Conservation (phyloP, 1,140 invertebrate species). For the Uloborus diversus region DNA sequence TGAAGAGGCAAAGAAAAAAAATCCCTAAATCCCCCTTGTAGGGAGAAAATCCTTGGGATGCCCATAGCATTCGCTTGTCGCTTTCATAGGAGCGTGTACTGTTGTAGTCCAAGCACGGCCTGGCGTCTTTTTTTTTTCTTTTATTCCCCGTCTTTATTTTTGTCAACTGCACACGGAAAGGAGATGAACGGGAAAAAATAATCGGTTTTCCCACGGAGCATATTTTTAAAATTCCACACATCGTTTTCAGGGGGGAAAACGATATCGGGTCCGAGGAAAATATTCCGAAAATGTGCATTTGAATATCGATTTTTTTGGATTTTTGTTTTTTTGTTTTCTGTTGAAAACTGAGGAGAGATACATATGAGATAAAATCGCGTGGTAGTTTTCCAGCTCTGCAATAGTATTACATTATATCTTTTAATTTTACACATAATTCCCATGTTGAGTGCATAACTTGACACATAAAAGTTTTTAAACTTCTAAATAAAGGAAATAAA, state of each 20-base stretch:
- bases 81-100: conserved; percentile 1
- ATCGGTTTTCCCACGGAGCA: conserved; percentile 7
- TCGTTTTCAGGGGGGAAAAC: background rate
- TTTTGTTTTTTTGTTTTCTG: too few species aligned
- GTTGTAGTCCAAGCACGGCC: conserved; percentile 26
- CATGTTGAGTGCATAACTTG: too few species aligned
- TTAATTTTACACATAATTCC: too few species aligned
- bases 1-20: conserved; percentile 25
- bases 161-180: background rate
- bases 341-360: too few species aligned
- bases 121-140: conserved; percentile 4
- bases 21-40: conserved; percentile 31
- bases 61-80: conserved; percentile 2
- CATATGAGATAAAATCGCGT: too few species aligned
- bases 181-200: conserved; percentile 1
- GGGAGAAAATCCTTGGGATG: conserved; percentile 30
- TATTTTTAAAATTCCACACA: background rate
- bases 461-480: too few species aligned
- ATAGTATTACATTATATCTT: too few species aligned
- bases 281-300: background rate
- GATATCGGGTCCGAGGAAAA: too few species aligned
- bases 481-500: too few species aligned
- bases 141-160: background rate
- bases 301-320: too few species aligned
- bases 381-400: too few species aligned